A percentile compares a stretch with the other conserved stretches of the same genome.
phyloP scores from a whole-genome alignment of 2,113 vertebrate genomes.

The Corythornis madagascariensis region DNA sequence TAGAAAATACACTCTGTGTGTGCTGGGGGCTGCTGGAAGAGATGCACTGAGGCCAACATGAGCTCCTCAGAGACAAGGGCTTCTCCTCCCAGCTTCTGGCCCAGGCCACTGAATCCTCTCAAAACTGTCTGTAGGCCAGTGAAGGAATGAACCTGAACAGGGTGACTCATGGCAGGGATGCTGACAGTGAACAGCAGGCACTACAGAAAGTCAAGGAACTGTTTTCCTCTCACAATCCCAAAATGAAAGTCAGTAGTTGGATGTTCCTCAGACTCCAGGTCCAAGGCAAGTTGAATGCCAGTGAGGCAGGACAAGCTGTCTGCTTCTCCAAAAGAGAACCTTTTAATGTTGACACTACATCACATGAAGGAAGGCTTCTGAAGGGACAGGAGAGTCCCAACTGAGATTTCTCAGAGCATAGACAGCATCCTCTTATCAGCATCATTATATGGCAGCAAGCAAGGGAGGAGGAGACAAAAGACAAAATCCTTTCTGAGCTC shows the following conservation, averaged over 20 bases:
- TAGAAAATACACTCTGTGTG: neutral
- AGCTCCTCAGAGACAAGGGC: neutral
- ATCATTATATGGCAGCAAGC: neutral
- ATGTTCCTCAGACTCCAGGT: neutral
- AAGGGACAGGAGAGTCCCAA: neutral
- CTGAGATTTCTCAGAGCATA: neutral
- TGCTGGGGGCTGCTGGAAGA: neutral
- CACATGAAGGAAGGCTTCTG: accelerated
- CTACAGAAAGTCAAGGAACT: neutral
- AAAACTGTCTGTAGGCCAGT: neutral
- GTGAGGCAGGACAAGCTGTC: accelerated
- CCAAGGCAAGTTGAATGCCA: neutral
- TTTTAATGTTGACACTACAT: neutral
- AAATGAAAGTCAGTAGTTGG: neutral
- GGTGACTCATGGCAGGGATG: neutral
- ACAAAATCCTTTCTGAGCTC: neutral
- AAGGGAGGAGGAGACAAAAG: neutral
- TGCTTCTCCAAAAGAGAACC: neutral
- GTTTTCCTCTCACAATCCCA: neutral
- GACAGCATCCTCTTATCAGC: neutral
- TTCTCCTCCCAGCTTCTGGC: neutral
- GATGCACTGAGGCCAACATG: accelerated
- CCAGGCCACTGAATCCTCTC: neutral
- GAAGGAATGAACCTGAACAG: neutral
- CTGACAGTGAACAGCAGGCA: neutral